A percentile compares a stretch with the other conserved stretches of the same genome.
Evolutionary conservation across 2,113 vertebrate genomes (phyloP).

Genomic region (Chelonoidis abingdonii): DNA sequence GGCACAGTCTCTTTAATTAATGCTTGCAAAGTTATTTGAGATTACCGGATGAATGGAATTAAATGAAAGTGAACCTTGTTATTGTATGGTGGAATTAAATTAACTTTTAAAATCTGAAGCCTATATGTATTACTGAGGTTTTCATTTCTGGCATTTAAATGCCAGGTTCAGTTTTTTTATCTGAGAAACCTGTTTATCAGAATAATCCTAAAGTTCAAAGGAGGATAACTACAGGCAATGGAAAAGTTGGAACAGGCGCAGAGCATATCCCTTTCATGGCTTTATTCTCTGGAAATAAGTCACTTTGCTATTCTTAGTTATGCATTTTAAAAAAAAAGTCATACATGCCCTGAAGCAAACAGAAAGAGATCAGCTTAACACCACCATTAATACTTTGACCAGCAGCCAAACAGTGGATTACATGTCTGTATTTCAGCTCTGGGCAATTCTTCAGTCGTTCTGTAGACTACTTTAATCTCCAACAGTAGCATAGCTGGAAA

Average conservation of each 20-base stretch:
- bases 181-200: constrained; percentile 19
- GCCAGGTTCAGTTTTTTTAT: constrained; percentile 36
- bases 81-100: constrained; percentile 22
- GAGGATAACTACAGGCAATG: constrained; percentile 3
- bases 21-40: constrained; percentile 36
- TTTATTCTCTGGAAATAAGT: constrained; percentile 15
- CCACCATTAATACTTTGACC: background rate
- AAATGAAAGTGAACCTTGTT: background rate
- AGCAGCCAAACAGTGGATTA: background rate
- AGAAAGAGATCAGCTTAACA: background rate
- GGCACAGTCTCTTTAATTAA: constrained; percentile 30
- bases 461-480: background rate
- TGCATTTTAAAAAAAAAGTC: background rate
- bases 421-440: fast-evolving
- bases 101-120: background rate
- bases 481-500: background rate
- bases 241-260: background rate
- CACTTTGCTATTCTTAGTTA: background rate
- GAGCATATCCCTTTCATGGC: background rate
- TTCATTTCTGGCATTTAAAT: background rate
- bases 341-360: background rate
- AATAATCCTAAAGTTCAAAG: constrained; percentile 36
- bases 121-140: background rate
- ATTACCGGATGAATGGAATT: constrained; percentile 3
- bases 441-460: background rate